Evolutionary conservation across 2,888 invertebrate species (phyloP).

Genomic region (Sarcophaga rosellei): DNA sequence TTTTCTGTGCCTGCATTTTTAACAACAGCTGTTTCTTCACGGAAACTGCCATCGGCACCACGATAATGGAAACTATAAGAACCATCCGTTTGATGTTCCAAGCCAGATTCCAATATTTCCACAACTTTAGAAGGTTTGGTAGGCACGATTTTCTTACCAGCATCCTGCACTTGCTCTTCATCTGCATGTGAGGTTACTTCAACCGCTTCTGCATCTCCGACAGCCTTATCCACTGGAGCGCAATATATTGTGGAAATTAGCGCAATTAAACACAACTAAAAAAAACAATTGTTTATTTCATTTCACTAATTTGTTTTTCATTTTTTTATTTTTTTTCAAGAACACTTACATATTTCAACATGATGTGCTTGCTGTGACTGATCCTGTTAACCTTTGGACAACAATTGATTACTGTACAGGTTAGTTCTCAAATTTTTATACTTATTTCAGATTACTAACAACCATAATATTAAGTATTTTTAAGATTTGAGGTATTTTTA

Average conservation of each 20-base stretch:
- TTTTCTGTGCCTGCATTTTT: conserved; percentile 75
- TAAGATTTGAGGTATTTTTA: conserved; percentile 13
- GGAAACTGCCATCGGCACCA: conserved; percentile 77
- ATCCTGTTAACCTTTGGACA: conserved; percentile 41
- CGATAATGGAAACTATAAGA: conserved; percentile 78
- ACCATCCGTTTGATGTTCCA: conserved; percentile 76
- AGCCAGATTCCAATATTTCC: conserved; percentile 76
- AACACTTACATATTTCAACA: conserved; percentile 65
- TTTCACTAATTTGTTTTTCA: neutral
- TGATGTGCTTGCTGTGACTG: conserved; percentile 34
- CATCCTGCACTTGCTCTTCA: conserved; percentile 14
- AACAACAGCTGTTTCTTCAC: conserved; percentile 77
- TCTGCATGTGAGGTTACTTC: conserved; percentile 3
- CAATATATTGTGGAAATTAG: conserved; percentile 66
- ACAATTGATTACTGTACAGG: conserved; percentile 42
- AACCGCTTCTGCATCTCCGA: neutral
- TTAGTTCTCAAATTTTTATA: conserved; percentile 53
- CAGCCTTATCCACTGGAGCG: conserved; percentile 70
- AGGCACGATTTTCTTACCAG: conserved; percentile 18
- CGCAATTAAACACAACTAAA: conserved; percentile 62
- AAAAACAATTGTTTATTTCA: conserved; percentile 71
- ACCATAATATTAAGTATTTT: neutral
- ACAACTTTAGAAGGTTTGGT: conserved; percentile 66
- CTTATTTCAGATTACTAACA: conserved; percentile 28
- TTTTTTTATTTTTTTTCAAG: conserved; percentile 6